Conservation (phyloP, 2,888 invertebrate genomes). For the Periphyllus acericola region DNA sequence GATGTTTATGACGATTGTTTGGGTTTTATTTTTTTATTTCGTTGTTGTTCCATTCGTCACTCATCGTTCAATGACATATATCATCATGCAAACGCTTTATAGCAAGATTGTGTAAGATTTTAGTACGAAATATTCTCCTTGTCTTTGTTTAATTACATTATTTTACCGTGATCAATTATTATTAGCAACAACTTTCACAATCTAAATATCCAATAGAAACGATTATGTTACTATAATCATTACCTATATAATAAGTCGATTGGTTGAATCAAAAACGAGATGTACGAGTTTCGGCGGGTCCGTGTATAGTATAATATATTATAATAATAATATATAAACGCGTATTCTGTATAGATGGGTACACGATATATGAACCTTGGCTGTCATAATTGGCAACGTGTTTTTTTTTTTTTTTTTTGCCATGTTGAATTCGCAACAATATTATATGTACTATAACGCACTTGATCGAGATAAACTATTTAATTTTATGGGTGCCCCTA, state of each 20-base stretch:
- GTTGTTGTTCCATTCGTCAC: neutral
- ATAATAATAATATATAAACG: too few species aligned
- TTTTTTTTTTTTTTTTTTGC: slow-evolving; percentile 18
- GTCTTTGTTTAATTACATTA: slow-evolving; percentile 34
- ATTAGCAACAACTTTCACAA: slow-evolving; percentile 49
- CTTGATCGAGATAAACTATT: slow-evolving; percentile 25
- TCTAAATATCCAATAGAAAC: slow-evolving; percentile 48
- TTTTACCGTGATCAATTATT: slow-evolving; percentile 37
- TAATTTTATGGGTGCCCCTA: slow-evolving; percentile 28
- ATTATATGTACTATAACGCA: neutral
- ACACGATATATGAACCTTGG: slow-evolving; percentile 9
- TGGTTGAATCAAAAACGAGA: slow-evolving; percentile 44
- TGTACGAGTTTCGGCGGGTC: slow-evolving; percentile 43
- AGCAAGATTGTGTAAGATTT: slow-evolving; percentile 18
- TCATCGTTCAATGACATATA: neutral
- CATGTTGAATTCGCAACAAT: slow-evolving; percentile 8
- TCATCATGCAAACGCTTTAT: neutral
- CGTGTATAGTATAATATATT: neutral
- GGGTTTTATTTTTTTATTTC: neutral
- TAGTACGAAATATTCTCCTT: slow-evolving; percentile 1
- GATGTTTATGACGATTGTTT: neutral
- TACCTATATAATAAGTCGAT: neutral
- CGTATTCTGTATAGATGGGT: neutral
- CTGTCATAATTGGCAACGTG: slow-evolving; percentile 40
- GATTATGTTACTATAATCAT: slow-evolving; percentile 18